A percentile compares a stretch with the other conserved stretches of the same genome.
Conservation (phyloP, 2,888 invertebrate genomes). For the Amphipoea oculea region DNA sequence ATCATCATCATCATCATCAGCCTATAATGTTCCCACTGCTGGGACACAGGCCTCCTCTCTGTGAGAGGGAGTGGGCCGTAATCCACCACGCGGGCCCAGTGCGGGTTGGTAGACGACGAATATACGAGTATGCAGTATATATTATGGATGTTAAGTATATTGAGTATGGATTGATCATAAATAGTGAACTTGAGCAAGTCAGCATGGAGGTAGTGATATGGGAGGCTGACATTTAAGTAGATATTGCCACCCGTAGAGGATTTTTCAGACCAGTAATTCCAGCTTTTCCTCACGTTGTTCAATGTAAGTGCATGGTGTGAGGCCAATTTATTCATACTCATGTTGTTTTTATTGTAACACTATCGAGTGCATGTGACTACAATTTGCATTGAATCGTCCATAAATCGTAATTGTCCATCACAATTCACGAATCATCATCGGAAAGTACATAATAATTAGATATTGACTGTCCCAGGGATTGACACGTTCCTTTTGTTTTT, state of each 20-base stretch:
- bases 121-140: no score
- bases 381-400: conserved; percentile 22
- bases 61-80: no score
- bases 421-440: neutral
- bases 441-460: neutral
- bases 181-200: neutral
- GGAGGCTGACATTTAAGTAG: no score
- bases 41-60: no score
- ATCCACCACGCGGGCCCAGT: no score
- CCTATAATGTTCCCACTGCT: no score
- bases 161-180: neutral
- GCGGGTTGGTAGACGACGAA: no score
- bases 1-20: no score
- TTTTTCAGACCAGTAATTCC: neutral
- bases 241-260: neutral
- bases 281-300: neutral
- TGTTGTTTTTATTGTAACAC: conserved; percentile 7
- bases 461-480: neutral
- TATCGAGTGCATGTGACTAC: conserved; percentile 10
- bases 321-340: conserved; percentile 3
- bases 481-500: conserved; percentile 7
- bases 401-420: conserved; percentile 6
- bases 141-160: no score
- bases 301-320: neutral
- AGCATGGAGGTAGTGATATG: neutral